Percentiles rank a stretch among this genome's conserved stretches.
Evolutionary conservation across 2,797 vertebrate species (phyloP).

Genomic region (Helicolenus hilgendorfi): DNA sequence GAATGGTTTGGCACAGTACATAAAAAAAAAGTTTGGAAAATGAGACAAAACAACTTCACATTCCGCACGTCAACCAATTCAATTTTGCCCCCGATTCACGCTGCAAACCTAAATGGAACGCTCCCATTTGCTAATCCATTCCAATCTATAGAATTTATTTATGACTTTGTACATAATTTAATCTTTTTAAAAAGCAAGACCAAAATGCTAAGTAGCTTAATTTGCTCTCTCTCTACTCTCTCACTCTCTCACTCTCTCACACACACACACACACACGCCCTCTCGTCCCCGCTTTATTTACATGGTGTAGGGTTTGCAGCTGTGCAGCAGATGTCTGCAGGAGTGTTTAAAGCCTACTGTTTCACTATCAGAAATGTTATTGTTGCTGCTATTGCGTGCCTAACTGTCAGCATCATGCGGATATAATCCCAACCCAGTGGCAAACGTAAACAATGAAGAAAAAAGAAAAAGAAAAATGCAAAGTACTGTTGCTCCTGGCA

Average conservation of each 20-base stretch:
- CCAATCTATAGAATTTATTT: conserved; percentile 81
- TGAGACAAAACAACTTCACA: conserved; percentile 50
- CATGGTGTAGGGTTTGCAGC: conserved; percentile 38
- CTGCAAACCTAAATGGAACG: conserved; percentile 67
- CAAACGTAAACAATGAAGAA: conserved; percentile 80
- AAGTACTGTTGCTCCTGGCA: conserved; percentile 66
- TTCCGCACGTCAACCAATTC: conserved; percentile 45
- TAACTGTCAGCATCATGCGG: conserved; percentile 77
- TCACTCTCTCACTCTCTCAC: background rate
- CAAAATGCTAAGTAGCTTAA: conserved; percentile 82
- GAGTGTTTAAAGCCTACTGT: conserved; percentile 76
- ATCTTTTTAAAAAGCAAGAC: conserved; percentile 76
- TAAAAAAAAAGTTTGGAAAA: conserved; percentile 46
- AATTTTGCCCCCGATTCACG: conserved; percentile 53
- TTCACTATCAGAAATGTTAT: conserved; percentile 67
- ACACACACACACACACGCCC: background rate
- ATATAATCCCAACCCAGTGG: conserved; percentile 83
- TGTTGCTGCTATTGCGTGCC: conserved; percentile 60
- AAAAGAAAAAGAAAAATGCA: conserved; percentile 57
- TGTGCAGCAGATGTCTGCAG: conserved; percentile 74
- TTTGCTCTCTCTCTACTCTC: conserved; percentile 48
- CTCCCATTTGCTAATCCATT: conserved; percentile 75
- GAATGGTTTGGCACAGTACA: conserved; percentile 49
- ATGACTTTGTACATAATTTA: conserved; percentile 74
- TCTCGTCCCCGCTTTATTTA: conserved; percentile 1